Conservation (phyloP, 1,140 invertebrate genomes). For the Trichonephila clavata region DNA sequence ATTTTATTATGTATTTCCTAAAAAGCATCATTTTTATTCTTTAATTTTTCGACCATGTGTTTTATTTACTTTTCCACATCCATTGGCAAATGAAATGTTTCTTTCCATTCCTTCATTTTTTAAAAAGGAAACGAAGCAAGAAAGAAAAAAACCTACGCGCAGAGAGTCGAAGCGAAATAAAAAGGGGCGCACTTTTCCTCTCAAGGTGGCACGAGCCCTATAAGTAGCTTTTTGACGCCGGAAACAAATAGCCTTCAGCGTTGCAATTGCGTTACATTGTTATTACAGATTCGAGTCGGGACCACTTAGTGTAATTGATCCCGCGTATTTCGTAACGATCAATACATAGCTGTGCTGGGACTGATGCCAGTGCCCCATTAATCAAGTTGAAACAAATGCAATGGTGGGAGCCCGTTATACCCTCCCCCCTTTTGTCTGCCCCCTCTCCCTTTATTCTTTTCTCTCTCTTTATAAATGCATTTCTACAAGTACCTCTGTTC, state of each 20-base stretch:
- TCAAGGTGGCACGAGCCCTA: constrained; percentile 54
- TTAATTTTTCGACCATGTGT: background rate
- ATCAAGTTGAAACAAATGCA: constrained; percentile 76
- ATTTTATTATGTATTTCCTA: background rate
- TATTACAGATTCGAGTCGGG: constrained; percentile 75
- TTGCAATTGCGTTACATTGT: constrained; percentile 77
- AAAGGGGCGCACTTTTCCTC: constrained; percentile 27
- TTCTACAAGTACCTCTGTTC: constrained; percentile 66
- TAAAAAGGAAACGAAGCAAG: background rate
- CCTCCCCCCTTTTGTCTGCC: background rate
- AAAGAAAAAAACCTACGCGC: background rate
- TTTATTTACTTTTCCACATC: constrained; percentile 21
- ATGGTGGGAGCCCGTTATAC: background rate
- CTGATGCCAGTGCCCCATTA: constrained; percentile 73
- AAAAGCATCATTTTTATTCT: constrained; percentile 2
- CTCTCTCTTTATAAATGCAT: constrained; percentile 63
- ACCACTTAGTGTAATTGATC: constrained; percentile 77
- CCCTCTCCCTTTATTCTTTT: background rate
- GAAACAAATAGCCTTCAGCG: constrained; percentile 76
- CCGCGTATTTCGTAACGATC: constrained; percentile 67
- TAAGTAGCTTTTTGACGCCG: constrained; percentile 76
- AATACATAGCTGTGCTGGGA: constrained; percentile 62
- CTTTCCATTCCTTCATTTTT: constrained; percentile 13
- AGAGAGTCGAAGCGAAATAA: background rate
- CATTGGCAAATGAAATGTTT: constrained; percentile 64